A percentile compares a stretch with the other conserved stretches of the same genome.
Conservation (phyloP, 2,113 vertebrate species). For the Hippocampus comes region DNA sequence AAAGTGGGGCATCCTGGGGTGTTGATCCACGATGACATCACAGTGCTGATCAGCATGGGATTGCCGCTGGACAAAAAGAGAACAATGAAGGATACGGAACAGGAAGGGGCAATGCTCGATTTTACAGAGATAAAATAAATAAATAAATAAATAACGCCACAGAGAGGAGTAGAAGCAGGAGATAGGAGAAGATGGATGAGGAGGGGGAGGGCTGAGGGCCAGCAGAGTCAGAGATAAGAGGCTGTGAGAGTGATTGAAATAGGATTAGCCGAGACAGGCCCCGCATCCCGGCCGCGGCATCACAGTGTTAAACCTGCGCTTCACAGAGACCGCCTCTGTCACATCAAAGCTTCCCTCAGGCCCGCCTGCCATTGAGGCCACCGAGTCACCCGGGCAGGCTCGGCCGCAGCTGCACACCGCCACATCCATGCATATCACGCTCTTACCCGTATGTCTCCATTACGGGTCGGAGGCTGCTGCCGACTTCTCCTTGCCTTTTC, state of each 20-base stretch:
- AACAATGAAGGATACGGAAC: slow-evolving; percentile 25
- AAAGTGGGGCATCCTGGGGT: slow-evolving; percentile 48
- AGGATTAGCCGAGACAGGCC: slow-evolving; percentile 70
- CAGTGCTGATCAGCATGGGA: slow-evolving; percentile 50
- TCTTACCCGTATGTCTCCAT: slow-evolving; percentile 42
- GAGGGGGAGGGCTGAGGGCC: slow-evolving; percentile 48
- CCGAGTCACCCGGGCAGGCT: slow-evolving; percentile 45
- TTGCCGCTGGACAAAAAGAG: slow-evolving; percentile 32
- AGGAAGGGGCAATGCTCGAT: slow-evolving; percentile 9
- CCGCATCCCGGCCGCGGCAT: slow-evolving; percentile 60
- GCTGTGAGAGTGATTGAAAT: slow-evolving; percentile 71
- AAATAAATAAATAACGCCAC: slow-evolving; percentile 10
- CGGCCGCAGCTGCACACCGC: slow-evolving; percentile 21
- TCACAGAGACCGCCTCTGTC: slow-evolving; percentile 64
- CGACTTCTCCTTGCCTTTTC: slow-evolving; percentile 45
- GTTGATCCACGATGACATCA: slow-evolving; percentile 57
- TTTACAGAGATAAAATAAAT: slow-evolving; percentile 11
- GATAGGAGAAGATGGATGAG: slow-evolving; percentile 43
- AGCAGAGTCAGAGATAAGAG: slow-evolving; percentile 68
- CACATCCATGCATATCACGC: slow-evolving; percentile 19
- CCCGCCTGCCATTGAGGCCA: slow-evolving; percentile 50
- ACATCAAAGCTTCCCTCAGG: slow-evolving; percentile 66
- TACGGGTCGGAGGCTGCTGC: slow-evolving; percentile 31
- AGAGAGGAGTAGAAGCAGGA: slow-evolving; percentile 17
- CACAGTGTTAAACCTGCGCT: slow-evolving; percentile 63